Evolutionary conservation across 2,113 vertebrate genomes (phyloP).

Genomic region (Scortum barcoo): DNA sequence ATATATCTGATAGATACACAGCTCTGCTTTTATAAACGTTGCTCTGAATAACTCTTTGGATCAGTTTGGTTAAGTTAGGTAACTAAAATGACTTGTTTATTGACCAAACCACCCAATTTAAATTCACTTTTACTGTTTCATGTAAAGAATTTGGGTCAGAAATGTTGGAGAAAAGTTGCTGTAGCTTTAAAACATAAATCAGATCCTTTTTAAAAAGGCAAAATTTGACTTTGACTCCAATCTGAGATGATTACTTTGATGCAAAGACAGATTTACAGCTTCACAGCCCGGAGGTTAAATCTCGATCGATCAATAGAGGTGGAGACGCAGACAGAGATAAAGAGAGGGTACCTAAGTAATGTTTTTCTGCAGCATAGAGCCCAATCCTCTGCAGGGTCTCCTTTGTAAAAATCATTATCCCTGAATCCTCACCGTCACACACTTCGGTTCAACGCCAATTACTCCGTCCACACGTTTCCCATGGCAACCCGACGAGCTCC

Average conservation of each 20-base stretch:
- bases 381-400: neutral
- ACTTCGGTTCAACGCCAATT: conserved; percentile 24
- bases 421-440: neutral
- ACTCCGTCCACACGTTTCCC: conserved; percentile 20
- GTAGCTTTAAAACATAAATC: neutral
- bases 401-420: conserved; percentile 13
- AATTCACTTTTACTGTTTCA: neutral
- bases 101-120: too few relatives aligned
- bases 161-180: neutral
- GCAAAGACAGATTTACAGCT: neutral
- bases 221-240: neutral
- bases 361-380: neutral
- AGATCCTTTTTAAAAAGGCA: neutral
- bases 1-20: neutral
- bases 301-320: neutral
- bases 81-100: too few relatives aligned
- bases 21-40: neutral
- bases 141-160: neutral
- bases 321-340: neutral
- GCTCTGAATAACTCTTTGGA: neutral
- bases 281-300: neutral
- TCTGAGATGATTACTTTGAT: neutral
- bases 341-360: neutral
- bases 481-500: conserved; percentile 38
- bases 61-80: neutral